Conservation (phyloP, 2,888 invertebrate genomes). For the Drosophila barbarae region DNA sequence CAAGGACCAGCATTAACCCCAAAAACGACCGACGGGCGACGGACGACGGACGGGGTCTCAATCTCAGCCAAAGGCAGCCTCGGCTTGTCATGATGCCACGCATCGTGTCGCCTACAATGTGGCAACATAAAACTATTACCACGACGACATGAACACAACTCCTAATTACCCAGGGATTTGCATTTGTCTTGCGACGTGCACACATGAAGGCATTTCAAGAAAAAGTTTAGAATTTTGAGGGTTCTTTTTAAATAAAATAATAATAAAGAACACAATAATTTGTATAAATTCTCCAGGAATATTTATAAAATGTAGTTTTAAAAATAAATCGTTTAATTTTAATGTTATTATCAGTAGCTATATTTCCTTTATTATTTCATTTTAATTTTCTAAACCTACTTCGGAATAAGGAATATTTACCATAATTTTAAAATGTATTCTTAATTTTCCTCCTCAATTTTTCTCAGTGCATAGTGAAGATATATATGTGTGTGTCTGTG, state of each 20-base stretch:
- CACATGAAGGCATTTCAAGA: constrained; percentile 8
- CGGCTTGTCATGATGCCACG: constrained; percentile 42
- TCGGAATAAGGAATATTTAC: background rate
- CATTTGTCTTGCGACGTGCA: constrained; percentile 64
- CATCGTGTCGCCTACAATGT: constrained; percentile 70
- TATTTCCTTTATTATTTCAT: no score
- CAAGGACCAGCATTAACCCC: constrained; percentile 64
- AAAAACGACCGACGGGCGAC: constrained; percentile 31
- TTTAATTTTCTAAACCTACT: background rate
- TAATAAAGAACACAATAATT: background rate
- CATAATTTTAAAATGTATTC: no score
- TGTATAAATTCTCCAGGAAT: no score
- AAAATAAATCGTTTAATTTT: no score
- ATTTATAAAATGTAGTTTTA: no score
- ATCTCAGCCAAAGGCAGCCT: constrained; percentile 52
- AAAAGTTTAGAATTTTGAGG: background rate
- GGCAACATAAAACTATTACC: constrained; percentile 74
- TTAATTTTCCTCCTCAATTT: background rate
- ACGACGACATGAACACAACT: constrained; percentile 75
- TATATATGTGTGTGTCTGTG: constrained; percentile 4
- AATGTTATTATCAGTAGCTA: no score
- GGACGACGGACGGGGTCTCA: constrained; percentile 51
- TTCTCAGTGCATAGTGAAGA: background rate
- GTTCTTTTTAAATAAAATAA: background rate
- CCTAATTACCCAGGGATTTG: constrained; percentile 77